Evolutionary conservation across 2,888 invertebrate genomes (phyloP).

Genomic region (Petrolisthes manimaculis): DNA sequence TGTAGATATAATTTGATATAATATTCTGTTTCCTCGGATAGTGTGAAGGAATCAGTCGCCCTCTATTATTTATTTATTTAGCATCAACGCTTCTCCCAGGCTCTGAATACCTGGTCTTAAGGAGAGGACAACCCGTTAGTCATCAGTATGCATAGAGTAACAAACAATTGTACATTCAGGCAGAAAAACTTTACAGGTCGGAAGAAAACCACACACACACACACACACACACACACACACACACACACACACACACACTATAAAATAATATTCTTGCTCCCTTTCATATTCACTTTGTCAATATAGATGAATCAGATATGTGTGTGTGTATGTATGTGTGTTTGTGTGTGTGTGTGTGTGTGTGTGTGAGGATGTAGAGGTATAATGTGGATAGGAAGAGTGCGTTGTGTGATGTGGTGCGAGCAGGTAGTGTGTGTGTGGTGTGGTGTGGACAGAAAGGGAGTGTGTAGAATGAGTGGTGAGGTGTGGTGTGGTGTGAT

Average conservation of each 20-base stretch:
- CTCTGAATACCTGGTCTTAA: no score
- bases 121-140: no score
- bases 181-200: background rate
- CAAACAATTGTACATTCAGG: no score
- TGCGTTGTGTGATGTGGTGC: background rate
- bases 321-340: background rate
- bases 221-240: constrained; percentile 11
- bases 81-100: no score
- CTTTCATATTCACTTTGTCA: background rate
- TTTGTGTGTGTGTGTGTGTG: background rate
- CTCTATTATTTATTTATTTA: no score
- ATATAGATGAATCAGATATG: background rate
- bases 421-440: background rate
- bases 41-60: no score
- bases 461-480: background rate
- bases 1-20: no score
- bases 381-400: background rate
- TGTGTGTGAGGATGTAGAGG: background rate
- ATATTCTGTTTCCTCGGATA: no score
- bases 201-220: background rate
- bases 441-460: background rate
- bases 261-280: background rate
- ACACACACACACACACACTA: constrained; percentile 24
- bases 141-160: no score
- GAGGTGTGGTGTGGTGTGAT: background rate